Evolutionary conservation across 2,113 vertebrate genomes (phyloP).

Genomic region (Anhinga anhinga): DNA sequence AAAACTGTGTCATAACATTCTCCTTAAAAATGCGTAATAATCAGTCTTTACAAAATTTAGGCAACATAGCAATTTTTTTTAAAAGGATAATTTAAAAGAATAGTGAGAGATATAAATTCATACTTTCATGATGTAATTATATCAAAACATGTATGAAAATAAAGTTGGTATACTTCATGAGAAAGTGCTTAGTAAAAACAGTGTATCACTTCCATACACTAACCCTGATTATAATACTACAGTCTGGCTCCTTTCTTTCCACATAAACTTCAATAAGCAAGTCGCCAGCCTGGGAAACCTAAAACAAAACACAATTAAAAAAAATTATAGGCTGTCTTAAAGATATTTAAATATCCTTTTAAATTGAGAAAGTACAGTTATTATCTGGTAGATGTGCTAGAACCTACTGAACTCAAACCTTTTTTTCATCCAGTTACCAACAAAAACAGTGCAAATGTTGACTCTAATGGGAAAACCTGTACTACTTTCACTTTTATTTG

Average conservation of each 20-base stretch:
- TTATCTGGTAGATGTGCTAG: background rate
- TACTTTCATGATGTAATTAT: background rate
- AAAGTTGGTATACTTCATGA: background rate
- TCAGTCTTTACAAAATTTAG: background rate
- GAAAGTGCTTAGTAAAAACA: background rate
- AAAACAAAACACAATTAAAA: background rate
- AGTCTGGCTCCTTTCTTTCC: conserved; percentile 88
- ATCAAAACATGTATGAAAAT: background rate
- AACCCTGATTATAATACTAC: conserved; percentile 92
- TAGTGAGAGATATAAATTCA: background rate
- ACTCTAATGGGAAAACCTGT: background rate
- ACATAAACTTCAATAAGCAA: conserved; percentile 95
- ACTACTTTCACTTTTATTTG: background rate
- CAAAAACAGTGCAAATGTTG: background rate
- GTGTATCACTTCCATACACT: background rate
- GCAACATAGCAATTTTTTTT: background rate
- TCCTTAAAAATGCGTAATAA: background rate
- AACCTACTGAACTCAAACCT: background rate
- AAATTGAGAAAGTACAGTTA: background rate
- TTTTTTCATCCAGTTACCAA: background rate
- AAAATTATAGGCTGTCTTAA: background rate
- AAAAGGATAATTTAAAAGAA: background rate
- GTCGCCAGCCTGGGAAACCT: conserved; percentile 95
- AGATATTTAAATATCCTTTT: background rate
- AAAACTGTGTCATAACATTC: background rate